phyloP scores from a whole-genome alignment of 2,113 vertebrate species.

The Hepsetus odoe region DNA sequence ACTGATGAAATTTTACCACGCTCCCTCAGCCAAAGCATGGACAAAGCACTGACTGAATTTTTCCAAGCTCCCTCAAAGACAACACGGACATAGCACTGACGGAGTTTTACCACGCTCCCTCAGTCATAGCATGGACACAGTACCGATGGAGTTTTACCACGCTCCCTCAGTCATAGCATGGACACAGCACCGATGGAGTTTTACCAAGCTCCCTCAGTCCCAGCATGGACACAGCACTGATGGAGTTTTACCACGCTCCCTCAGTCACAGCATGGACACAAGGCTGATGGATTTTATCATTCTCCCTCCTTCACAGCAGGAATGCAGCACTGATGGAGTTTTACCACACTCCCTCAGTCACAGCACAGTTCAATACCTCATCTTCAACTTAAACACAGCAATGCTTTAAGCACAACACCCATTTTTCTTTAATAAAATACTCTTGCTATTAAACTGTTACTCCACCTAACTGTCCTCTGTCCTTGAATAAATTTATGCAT shows the following conservation, averaged over 20 bases:
- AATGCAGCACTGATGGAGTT: constrained; percentile 70
- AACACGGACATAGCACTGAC: constrained; percentile 66
- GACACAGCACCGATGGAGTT: constrained; percentile 69
- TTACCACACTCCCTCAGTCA: constrained; percentile 69
- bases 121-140: constrained; percentile 68
- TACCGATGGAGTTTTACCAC: constrained; percentile 66
- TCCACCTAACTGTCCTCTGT: background rate
- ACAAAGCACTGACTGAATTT: constrained; percentile 69
- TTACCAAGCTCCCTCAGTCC: constrained; percentile 70
- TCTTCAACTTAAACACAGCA: background rate
- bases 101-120: constrained; percentile 72
- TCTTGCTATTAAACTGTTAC: background rate
- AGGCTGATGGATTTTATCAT: constrained; percentile 69
- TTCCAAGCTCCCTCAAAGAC: constrained; percentile 67
- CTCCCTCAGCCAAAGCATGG: constrained; percentile 38
- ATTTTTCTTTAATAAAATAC: background rate
- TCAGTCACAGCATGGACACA: constrained; percentile 59
- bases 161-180: constrained; percentile 30
- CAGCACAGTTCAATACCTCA: constrained; percentile 44
- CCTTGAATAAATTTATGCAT: background rate
- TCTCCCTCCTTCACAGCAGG: constrained; percentile 63
- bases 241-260: constrained; percentile 64
- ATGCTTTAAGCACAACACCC: background rate
- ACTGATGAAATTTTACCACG: constrained; percentile 66
- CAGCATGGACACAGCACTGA: constrained; percentile 65